Base-by-base conservation (phyloP, 2,113 vertebrate species). In the Catagonus wagneri region DNA sequence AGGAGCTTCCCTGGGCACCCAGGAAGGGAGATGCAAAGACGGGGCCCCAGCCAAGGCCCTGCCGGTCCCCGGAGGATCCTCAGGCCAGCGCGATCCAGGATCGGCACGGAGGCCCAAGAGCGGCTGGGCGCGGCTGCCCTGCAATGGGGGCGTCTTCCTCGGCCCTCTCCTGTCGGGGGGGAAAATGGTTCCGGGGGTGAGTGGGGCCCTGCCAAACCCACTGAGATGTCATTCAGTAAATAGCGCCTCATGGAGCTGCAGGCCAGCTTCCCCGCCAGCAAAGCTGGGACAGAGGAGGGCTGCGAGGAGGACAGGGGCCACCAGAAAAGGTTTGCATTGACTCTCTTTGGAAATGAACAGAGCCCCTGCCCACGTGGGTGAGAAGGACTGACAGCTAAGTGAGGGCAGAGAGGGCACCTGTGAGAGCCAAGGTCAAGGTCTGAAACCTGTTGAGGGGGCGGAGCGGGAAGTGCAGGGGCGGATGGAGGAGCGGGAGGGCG, bases 1-100 rank as follows among this genome's bases (percentile, higher is more conserved):
- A 96, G 98, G 98, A 98, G 98, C 97, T 97, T 97, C 97, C 97
- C 60, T 11, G 97, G 96, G 97, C 85, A 95, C 97, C 96, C 96
- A 94, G 93, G 97, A 84, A 97, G 94, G 88, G 95, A 96, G 93
- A 88, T 32, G 52, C 85, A 80, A 87, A 69, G 92, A 88, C n/a
- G 91, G 83, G 66, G 56, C 71, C 56, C 61, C 7, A 50, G 88
- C 88, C 96, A 96, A 63, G 86, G 32, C 66, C 12, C 68, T n/a
- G 56, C 36, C n/a, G 6, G 92, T 76, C 94, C 92, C 94, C 6
- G 5, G 78, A 56, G 1, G 10, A 66, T 58, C 94, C 86, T 39
- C 32, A 50, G 8, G 10, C 23, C 58, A 54, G 27, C 78, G 58
- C 4, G 65, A 36, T 6, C 68, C 63, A 14, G 90, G 32, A 22